Percentiles rank a stretch among this genome's conserved stretches.
These are phyloP conservation scores for Mormyrus iriodes DNA, from an alignment of 2,113 vertebrate genomes.

Conservation along the genomic window DNA sequence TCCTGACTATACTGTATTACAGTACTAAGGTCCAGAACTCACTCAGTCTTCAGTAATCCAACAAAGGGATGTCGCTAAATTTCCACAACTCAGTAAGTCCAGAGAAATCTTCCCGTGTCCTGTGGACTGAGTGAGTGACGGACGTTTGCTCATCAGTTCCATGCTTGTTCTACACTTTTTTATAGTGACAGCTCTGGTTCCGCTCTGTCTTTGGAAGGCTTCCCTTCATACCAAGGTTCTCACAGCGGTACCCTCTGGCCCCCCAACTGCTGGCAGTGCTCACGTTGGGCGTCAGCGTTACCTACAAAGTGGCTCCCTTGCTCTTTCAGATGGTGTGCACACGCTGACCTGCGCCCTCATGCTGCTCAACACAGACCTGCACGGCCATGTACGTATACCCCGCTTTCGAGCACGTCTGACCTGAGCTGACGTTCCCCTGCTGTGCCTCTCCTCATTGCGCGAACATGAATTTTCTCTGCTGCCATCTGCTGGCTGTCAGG, in stretches of 20 bases:
- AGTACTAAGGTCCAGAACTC: background rate
- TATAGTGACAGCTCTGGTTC: background rate
- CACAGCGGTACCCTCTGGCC: background rate
- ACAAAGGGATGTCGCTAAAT: background rate
- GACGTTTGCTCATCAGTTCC: background rate
- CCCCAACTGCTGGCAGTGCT: background rate
- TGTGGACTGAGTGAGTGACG: background rate
- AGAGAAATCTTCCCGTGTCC: background rate
- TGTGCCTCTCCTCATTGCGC: background rate
- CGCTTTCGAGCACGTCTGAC: background rate
- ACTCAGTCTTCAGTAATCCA: background rate
- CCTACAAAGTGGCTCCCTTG: slow-evolving; percentile 23
- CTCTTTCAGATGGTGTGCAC: slow-evolving; percentile 62
- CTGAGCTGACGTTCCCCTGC: background rate
- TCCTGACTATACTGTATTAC: background rate
- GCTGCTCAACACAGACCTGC: slow-evolving; percentile 70
- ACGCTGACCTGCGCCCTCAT: slow-evolving; percentile 69
- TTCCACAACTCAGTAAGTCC: background rate
- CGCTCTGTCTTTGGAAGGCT: background rate
- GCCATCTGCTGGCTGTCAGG: slow-evolving; percentile 3
- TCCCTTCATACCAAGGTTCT: background rate
- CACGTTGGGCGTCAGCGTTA: slow-evolving; percentile 21
- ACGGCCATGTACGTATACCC: slow-evolving; percentile 63
- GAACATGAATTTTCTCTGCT: background rate
- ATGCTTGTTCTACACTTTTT: background rate